These are phyloP conservation scores for Pangasius krempfi DNA, from an alignment of 2,797 vertebrate species.

Conservation along the genomic window DNA sequence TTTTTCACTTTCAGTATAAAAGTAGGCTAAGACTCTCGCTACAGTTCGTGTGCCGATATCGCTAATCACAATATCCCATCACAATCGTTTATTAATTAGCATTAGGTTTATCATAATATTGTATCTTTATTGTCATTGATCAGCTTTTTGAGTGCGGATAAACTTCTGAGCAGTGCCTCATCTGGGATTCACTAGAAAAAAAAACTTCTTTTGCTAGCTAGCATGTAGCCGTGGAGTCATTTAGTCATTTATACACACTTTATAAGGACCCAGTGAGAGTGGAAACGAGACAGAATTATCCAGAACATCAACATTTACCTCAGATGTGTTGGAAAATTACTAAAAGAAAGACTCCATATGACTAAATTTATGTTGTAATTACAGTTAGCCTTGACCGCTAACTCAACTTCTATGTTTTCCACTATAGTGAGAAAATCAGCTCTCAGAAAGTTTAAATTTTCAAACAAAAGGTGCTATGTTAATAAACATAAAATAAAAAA, in stretches of 20 bases:
- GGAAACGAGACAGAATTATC: background rate
- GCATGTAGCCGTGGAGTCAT: background rate
- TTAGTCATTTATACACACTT: background rate
- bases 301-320: conserved; percentile 14
- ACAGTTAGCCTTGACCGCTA: background rate
- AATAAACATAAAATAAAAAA: background rate
- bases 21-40: background rate
- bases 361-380: background rate
- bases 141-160: background rate
- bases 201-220: background rate
- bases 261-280: background rate
- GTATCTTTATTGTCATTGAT: background rate
- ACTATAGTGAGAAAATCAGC: background rate
- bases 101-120: background rate
- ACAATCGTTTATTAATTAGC: background rate
- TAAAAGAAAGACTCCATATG: background rate
- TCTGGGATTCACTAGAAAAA: background rate
- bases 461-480: background rate
- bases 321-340: background rate
- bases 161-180: background rate
- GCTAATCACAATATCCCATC: background rate
- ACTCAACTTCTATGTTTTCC: background rate
- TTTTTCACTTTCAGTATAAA: conserved; percentile 7
- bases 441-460: background rate
- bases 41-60: background rate